These are phyloP conservation scores for Parus major DNA, from an alignment of 2,113 vertebrate species.

Conservation along the genomic window DNA sequence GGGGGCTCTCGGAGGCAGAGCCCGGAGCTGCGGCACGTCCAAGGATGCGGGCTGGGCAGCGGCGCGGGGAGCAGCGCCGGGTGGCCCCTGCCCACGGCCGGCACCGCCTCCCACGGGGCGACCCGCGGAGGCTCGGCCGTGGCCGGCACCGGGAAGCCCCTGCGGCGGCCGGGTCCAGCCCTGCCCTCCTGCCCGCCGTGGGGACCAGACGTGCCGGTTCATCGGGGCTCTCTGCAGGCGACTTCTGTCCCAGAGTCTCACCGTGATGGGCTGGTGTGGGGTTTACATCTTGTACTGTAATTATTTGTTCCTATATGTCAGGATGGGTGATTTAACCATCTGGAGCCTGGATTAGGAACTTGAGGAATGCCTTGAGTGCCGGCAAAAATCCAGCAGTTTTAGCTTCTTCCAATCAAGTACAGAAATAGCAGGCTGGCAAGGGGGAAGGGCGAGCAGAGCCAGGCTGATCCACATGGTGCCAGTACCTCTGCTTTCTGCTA, in stretches of 20 bases:
- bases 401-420: not conserved
- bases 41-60: not conserved
- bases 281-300: not conserved
- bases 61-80: not conserved
- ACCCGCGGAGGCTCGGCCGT: not conserved
- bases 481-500: not conserved
- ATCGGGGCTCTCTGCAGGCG: not conserved
- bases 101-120: not conserved
- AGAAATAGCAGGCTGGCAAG: slow-evolving; percentile 10
- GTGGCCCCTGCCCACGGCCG: not conserved
- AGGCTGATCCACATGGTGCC: not conserved
- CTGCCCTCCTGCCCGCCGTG: not conserved
- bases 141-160: not conserved
- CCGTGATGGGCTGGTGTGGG: not conserved
- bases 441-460: not conserved
- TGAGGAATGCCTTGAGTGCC: slow-evolving; percentile 14
- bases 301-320: not conserved
- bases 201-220: not conserved
- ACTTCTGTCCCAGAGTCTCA: not conserved
- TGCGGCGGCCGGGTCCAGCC: not conserved
- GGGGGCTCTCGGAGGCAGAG: not conserved
- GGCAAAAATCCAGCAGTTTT: slow-evolving; percentile 44
- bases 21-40: not conserved
- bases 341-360: slow-evolving; percentile 15
- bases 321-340: not conserved